These are phyloP conservation scores for Chlorops oryzae DNA, from an alignment of 1,140 invertebrate genomes.

Conservation along the genomic window DNA sequence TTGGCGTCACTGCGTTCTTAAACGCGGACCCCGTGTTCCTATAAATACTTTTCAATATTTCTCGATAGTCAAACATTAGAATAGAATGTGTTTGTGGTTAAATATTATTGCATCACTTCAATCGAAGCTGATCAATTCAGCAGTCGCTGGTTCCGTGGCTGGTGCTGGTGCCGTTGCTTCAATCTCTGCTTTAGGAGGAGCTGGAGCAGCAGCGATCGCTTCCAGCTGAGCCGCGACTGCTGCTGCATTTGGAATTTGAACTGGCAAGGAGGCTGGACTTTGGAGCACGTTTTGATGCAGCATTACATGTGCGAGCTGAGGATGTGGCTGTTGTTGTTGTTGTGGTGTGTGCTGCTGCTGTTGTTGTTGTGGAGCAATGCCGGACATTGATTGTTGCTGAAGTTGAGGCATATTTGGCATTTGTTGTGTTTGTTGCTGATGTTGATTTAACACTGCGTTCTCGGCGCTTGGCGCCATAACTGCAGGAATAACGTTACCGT, in stretches of 20 bases:
- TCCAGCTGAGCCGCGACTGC: slow-evolving; percentile 21
- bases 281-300: slow-evolving; percentile 39
- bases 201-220: slow-evolving; percentile 33
- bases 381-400: slow-evolving; percentile 6
- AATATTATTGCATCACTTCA: too few relatives aligned
- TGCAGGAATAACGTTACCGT: too few relatives aligned
- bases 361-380: not conserved
- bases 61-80: too few relatives aligned
- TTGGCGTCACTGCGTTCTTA: too few relatives aligned
- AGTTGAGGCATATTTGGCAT: slow-evolving; percentile 13
- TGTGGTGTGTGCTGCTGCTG: slow-evolving; percentile 9
- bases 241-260: slow-evolving; percentile 1
- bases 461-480: slow-evolving; percentile 21
- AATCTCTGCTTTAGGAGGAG: slow-evolving; percentile 46
- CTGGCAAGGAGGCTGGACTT: slow-evolving; percentile 27
- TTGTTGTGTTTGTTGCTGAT: slow-evolving; percentile 8
- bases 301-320: slow-evolving; percentile 46
- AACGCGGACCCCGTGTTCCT: too few relatives aligned
- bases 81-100: too few relatives aligned
- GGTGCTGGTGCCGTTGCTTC: slow-evolving; percentile 36
- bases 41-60: too few relatives aligned
- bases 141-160: slow-evolving; percentile 54
- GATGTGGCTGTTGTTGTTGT: slow-evolving; percentile 18
- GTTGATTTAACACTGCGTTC: too few relatives aligned
- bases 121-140: slow-evolving; percentile 68